Evolutionary conservation across 2,888 invertebrate species (phyloP).

Genomic region (Ctenicera cuprea): DNA sequence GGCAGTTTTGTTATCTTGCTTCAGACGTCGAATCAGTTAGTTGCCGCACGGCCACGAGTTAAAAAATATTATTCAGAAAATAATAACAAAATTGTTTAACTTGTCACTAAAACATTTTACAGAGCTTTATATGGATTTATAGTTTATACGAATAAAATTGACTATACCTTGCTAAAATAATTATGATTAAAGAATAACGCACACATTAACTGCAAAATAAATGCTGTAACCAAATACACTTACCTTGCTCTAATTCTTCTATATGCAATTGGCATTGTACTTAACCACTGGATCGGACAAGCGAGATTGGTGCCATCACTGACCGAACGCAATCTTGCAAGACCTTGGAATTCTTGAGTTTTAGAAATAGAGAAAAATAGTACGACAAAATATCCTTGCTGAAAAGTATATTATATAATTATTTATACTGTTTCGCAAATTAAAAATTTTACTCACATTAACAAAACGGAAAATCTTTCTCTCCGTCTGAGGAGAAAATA

Average conservation of each 20-base stretch:
- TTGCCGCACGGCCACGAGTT: too few relatives aligned
- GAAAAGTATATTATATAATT: constrained; percentile 58
- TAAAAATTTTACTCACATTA: constrained; percentile 71
- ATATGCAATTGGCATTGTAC: constrained; percentile 53
- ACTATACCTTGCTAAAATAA: too few relatives aligned
- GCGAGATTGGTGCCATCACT: constrained; percentile 47
- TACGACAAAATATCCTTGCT: constrained; percentile 70
- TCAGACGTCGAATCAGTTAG: too few relatives aligned
- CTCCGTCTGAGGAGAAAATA: constrained; percentile 78
- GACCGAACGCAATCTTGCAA: constrained; percentile 56
- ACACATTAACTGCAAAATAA: too few relatives aligned
- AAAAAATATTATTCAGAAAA: too few relatives aligned
- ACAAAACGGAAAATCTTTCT: constrained; percentile 77
- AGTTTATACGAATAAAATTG: too few relatives aligned
- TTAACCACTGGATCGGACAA: constrained; percentile 58
- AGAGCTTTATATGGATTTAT: too few relatives aligned
- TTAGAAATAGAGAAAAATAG: constrained; percentile 76
- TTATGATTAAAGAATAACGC: too few relatives aligned
- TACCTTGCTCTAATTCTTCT: constrained; percentile 40
- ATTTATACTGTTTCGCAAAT: constrained; percentile 5
- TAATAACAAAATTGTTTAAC: too few relatives aligned
- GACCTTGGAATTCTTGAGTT: constrained; percentile 59
- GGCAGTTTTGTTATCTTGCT: too few relatives aligned
- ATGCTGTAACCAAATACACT: not conserved
- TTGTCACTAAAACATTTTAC: too few relatives aligned